Conservation (phyloP, 2,113 vertebrate species). For the Zosterops hypoxanthus region DNA sequence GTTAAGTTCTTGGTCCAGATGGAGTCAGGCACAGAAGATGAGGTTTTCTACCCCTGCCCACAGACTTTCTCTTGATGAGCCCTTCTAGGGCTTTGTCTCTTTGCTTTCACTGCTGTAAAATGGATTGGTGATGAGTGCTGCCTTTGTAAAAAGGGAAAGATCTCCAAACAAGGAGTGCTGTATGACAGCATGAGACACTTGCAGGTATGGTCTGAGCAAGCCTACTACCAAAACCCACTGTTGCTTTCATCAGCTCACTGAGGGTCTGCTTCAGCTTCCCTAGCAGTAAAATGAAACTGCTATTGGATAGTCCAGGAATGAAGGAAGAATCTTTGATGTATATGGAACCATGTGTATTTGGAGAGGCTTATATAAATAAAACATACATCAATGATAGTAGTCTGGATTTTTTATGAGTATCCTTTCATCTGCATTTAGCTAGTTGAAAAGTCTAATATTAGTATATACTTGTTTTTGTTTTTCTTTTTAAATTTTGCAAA, state of each 20-base stretch:
- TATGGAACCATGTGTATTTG: neutral
- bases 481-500: no score
- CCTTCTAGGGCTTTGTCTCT: neutral
- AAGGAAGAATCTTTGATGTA: neutral
- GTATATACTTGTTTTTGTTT: no score
- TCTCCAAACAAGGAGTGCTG: neutral
- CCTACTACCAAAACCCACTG: neutral
- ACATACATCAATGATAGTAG: neutral
- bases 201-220: neutral
- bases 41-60: neutral
- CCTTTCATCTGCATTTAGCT: neutral
- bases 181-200: neutral
- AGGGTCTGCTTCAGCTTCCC: neutral
- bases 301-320: neutral
- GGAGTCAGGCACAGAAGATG: neutral
- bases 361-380: neutral
- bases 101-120: neutral
- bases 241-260: neutral
- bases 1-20: neutral
- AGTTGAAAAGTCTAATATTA: neutral
- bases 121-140: neutral
- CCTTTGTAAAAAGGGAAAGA: neutral
- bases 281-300: neutral
- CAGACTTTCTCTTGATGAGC: neutral
- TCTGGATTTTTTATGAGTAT: neutral